Base-by-base conservation (phyloP, 2,113 vertebrate species). In the Sinosuthora webbiana region DNA sequence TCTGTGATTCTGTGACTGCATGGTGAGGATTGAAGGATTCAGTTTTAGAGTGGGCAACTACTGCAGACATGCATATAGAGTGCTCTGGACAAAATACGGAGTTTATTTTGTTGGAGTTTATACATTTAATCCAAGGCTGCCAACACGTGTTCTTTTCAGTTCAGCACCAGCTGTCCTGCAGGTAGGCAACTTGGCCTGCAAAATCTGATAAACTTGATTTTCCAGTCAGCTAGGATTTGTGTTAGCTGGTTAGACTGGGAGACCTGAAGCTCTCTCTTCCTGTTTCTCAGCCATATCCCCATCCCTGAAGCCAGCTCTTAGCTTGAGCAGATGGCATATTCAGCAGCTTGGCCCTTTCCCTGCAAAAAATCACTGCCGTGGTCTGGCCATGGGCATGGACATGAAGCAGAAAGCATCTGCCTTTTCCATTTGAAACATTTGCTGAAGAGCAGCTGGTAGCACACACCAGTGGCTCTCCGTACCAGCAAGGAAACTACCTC, bases 261-360 rank as follows among this genome's bases (percentile, higher is more conserved):
- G 15, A 30, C 15, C 20, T 52, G n/a, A 25, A 74, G 7, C 15
- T 81, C 18, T 9, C 11, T 39, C 6, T 68, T 10, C 5, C 7
- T 53, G 14, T 7, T 76, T 83, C 24, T 60, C 50, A 73, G 12
- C 2, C 24, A 25, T 3, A 2, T 37, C 6, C 10, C 22, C 50
- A 13, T n/a, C 7, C 11, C 17, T 84, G 35, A 87, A 74, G 15
- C 22, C 55, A 65, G 15, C 4, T 52, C 68, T 44, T 47, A 70
- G 6, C 11, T 28, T 64, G 21, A 79, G 47, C 15, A 87, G 25
- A 20, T 1, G 1, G 27, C 0, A 0, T 11, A 4, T 17, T 83
- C 19, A 45, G 17, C 23, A 67, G 4, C 3, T 47, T 33, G 12
- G 4, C 12, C 15, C 28, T 56, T 69, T 64, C 11, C 8, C 23